Conservation (phyloP, 2,888 invertebrate genomes). For the Cephus pygmeus region DNA sequence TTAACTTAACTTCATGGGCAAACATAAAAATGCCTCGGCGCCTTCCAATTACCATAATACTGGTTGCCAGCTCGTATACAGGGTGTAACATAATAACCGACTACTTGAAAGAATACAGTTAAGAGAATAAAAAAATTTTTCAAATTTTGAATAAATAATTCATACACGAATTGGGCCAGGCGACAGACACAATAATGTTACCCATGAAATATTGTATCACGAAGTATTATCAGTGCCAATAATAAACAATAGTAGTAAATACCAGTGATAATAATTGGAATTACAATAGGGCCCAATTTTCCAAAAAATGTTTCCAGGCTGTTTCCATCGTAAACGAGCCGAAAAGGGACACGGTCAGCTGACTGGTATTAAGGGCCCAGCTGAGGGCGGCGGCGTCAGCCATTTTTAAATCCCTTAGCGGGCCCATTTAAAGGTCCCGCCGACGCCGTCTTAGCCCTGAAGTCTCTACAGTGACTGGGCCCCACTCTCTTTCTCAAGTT, state of each 20-base stretch:
- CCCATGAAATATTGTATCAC: not conserved
- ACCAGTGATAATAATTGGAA: not conserved
- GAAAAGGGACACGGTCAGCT: constrained; percentile 27
- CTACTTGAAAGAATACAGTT: not conserved
- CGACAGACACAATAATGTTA: not conserved
- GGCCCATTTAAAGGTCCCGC: constrained; percentile 53
- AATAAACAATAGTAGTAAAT: not conserved
- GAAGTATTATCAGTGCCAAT: not conserved
- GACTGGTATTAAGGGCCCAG: constrained; percentile 20
- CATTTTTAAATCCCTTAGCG: constrained; percentile 58
- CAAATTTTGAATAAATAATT: not conserved
- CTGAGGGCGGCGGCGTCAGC: constrained; percentile 33
- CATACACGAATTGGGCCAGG: not conserved
- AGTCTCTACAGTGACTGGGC: constrained; percentile 13
- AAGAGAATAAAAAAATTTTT: not conserved
- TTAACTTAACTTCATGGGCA: constrained; percentile 9
- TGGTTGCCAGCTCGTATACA: not conserved
- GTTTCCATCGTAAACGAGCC: not conserved
- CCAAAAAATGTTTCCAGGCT: constrained; percentile 13
- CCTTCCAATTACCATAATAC: constrained; percentile 29
- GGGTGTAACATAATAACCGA: not conserved
- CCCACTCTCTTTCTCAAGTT: constrained; percentile 29
- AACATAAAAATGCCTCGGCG: constrained; percentile 33
- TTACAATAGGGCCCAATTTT: constrained; percentile 1
- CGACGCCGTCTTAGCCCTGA: constrained; percentile 13